Evolutionary conservation across 2,797 vertebrate genomes (phyloP).

Genomic region (Podarcis lilfordi): DNA sequence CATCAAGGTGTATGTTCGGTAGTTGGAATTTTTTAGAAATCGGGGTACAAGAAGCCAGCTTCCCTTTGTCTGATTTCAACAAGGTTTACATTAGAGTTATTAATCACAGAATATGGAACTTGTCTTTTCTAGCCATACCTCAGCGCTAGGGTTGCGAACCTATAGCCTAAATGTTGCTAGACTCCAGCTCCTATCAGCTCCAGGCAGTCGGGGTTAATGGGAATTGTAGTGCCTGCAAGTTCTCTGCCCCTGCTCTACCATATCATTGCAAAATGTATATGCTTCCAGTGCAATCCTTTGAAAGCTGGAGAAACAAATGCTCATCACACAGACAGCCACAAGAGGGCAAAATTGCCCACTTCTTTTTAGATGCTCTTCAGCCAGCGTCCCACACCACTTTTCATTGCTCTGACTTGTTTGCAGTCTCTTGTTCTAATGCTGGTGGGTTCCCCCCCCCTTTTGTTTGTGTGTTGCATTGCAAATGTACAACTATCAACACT

Average conservation of each 20-base stretch:
- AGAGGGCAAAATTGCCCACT: slow-evolving; percentile 16
- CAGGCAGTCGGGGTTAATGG: no score
- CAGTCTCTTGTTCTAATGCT: neutral
- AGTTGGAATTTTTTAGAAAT: neutral
- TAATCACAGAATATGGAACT: neutral
- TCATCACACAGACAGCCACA: neutral
- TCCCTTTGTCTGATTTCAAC: neutral
- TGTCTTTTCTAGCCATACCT: neutral
- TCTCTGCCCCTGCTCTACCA: neutral
- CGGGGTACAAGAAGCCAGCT: no score
- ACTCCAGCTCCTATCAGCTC: no score
- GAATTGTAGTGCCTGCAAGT: no score
- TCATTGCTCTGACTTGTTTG: neutral
- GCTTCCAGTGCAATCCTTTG: neutral
- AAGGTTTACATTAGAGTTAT: neutral
- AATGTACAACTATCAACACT: neutral
- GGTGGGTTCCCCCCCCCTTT: no score
- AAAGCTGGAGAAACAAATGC: neutral
- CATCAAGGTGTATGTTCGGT: neutral
- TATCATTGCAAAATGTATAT: neutral
- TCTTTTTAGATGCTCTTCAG: neutral
- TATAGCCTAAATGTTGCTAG: no score
- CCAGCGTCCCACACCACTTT: neutral
- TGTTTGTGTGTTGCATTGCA: neutral
- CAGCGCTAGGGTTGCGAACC: no score